These are phyloP conservation scores for Litocranius walleri DNA, from an alignment of 2,113 vertebrate genomes.

Conservation along the genomic window DNA sequence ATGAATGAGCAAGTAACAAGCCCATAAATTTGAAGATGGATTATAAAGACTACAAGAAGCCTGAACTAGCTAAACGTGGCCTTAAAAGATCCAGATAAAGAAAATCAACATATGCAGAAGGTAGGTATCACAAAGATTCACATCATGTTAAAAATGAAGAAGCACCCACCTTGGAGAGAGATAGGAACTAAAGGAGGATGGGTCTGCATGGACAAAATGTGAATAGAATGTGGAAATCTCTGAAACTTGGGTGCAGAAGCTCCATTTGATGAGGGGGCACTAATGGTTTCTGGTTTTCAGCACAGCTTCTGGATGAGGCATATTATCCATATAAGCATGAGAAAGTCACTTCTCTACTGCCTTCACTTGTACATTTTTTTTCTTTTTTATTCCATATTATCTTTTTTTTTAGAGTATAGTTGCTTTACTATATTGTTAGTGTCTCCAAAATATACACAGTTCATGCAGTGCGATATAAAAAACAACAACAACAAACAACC, in stretches of 20 bases:
- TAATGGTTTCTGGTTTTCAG: neutral
- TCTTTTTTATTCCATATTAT: neutral
- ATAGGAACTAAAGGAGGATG: neutral
- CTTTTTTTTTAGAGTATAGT: neutral
- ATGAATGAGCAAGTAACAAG: neutral
- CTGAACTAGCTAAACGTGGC: neutral
- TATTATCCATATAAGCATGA: neutral
- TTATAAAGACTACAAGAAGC: neutral
- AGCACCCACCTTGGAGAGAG: neutral
- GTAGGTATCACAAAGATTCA: neutral
- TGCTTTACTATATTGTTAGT: neutral
- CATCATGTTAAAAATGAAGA: neutral
- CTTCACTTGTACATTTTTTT: neutral
- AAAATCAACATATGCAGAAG: neutral
- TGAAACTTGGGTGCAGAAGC: neutral
- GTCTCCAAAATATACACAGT: neutral
- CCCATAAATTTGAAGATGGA: neutral
- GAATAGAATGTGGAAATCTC: neutral
- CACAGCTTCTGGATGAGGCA: neutral
- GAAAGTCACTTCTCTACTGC: neutral
- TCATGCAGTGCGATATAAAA: neutral
- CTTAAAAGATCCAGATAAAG: neutral
- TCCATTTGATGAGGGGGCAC: neutral
- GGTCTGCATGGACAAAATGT: neutral
- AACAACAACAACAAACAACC: neutral